Conservation (phyloP, 2,888 invertebrate species). For the Drosophila phalerata region DNA sequence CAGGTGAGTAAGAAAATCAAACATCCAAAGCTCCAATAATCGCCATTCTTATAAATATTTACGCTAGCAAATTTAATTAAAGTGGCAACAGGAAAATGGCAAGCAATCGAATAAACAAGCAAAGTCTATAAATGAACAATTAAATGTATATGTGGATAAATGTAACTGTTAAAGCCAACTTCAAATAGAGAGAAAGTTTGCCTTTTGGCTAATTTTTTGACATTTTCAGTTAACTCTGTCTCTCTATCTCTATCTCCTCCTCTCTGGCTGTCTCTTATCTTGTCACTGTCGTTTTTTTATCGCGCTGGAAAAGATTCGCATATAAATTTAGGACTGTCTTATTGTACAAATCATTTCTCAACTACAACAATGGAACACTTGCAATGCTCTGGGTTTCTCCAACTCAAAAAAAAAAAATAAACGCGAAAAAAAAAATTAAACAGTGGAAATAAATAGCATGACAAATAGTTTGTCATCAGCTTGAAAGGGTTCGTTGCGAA, state of each 20-base stretch:
- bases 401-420: constrained; percentile 19
- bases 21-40: constrained; percentile 25
- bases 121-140: constrained; percentile 6
- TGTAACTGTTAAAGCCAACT: constrained; percentile 6
- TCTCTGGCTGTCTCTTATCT: constrained; percentile 33
- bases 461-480: constrained; percentile 60
- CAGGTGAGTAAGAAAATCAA: constrained; percentile 18
- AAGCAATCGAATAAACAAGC: constrained; percentile 23
- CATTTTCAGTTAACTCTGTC: constrained; percentile 17
- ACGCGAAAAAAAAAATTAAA: constrained; percentile 11
- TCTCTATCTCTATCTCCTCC: constrained; percentile 12
- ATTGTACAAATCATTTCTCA: constrained; percentile 66
- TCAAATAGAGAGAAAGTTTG: constrained; percentile 45
- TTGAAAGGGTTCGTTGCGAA: constrained; percentile 45
- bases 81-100: constrained; percentile 27
- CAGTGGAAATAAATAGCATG: constrained; percentile 22
- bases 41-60: constrained; percentile 57
- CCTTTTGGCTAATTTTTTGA: constrained; percentile 32
- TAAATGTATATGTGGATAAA: constrained; percentile 8
- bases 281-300: constrained; percentile 47
- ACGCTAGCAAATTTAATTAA: constrained; percentile 53
- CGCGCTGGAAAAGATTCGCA: constrained; percentile 52
- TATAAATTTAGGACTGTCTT: constrained; percentile 56
- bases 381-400: constrained; percentile 54
- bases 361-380: constrained; percentile 63